These are phyloP conservation scores for Cassiopea andromeda DNA, from an alignment of 30 jellyfish, hydroid and myxozoan species.

Conservation along the genomic window DNA sequence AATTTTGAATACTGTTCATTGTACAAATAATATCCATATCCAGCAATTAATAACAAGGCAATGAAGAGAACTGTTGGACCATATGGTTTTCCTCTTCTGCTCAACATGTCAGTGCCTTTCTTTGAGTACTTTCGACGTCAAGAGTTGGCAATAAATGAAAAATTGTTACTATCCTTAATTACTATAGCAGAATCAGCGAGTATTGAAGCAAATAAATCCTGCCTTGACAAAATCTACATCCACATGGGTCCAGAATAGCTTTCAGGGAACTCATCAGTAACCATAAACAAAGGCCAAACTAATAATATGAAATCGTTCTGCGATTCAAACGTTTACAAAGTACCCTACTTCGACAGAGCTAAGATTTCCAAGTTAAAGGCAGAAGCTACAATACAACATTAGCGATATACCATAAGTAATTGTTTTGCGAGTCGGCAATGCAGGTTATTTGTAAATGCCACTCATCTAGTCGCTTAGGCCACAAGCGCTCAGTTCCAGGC, in stretches of 20 bases:
- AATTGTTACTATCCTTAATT: no score
- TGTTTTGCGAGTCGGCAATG: neutral
- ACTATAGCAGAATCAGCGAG: no score
- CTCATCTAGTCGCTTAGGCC: conserved; percentile 12
- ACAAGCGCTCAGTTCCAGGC: conserved; percentile 8
- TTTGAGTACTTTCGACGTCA: neutral
- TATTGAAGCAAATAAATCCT: no score
- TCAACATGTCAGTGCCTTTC: conserved; percentile 9
- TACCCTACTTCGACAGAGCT: no score
- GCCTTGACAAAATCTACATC: no score
- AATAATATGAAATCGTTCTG: no score
- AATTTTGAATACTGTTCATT: conserved; percentile 37
- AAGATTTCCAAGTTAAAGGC: neutral
- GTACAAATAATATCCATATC: conserved; percentile 64
- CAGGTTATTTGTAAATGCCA: neutral
- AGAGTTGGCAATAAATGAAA: no score
- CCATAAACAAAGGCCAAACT: no score
- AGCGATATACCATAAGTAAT: neutral
- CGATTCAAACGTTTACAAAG: no score
- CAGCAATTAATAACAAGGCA: conserved; percentile 17
- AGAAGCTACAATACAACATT: neutral
- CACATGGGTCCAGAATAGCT: no score
- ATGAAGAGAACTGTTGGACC: conserved; percentile 50
- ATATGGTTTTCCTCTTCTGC: conserved; percentile 66
- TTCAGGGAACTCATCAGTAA: no score